Percentiles rank a stretch among this genome's conserved stretches.
phyloP scores from a whole-genome alignment of 2,888 invertebrate genomes.

The Amaurobius ferox region DNA sequence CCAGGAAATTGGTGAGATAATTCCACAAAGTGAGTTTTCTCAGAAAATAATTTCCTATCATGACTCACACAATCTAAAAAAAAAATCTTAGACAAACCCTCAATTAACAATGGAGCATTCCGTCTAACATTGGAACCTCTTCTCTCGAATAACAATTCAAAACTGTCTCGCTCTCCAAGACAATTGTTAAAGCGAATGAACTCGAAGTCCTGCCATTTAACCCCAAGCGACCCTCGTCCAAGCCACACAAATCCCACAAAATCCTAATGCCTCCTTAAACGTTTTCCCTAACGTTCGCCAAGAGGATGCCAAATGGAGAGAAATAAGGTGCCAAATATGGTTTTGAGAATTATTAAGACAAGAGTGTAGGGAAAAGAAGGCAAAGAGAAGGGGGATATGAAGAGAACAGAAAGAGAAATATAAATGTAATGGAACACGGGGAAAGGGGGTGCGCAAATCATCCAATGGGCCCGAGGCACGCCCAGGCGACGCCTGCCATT shows the following conservation, averaged over 20 bases:
- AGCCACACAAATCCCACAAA: conserved; percentile 26
- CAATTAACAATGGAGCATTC: background rate
- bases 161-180: background rate
- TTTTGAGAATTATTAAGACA: conserved; percentile 69
- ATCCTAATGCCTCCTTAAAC: conserved; percentile 65
- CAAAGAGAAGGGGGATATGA: conserved; percentile 21
- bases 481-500: conserved; percentile 68
- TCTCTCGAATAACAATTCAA: background rate
- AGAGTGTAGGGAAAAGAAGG: conserved; percentile 30
- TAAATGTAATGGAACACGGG: conserved; percentile 50
- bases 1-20: too few relatives aligned
- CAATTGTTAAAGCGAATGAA: conserved; percentile 12
- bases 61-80: too few relatives aligned
- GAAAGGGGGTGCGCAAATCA: conserved; percentile 45
- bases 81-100: too few relatives aligned
- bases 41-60: too few relatives aligned
- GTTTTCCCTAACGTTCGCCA: conserved; percentile 54
- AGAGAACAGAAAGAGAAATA: conserved; percentile 49
- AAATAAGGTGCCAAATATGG: conserved; percentile 71
- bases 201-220: background rate
- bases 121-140: background rate
- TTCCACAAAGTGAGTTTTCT: too few relatives aligned
- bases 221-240: conserved; percentile 6
- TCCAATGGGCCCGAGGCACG: conserved; percentile 71
- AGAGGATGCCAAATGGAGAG: conserved; percentile 33